These are phyloP conservation scores for Amazona vittata DNA, from an alignment of 2,113 vertebrate species.

Conservation along the genomic window DNA sequence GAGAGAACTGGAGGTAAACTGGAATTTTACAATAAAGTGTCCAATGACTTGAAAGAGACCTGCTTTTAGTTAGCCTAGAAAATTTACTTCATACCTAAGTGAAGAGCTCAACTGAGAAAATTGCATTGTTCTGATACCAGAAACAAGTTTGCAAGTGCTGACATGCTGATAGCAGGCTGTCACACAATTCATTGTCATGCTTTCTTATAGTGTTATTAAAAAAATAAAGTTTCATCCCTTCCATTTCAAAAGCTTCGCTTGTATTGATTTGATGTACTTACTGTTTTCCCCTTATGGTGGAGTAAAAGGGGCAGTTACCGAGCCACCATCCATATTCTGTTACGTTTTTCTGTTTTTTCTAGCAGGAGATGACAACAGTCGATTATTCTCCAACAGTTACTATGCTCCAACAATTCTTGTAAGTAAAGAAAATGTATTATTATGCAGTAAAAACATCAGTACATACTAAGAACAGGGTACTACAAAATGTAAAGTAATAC, in stretches of 20 bases:
- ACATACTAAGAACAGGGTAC: neutral
- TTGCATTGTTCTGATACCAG: neutral
- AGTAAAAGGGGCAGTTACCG: neutral
- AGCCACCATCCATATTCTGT: neutral
- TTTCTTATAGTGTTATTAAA: neutral
- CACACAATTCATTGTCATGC: neutral
- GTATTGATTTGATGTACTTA: neutral
- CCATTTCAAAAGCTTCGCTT: neutral
- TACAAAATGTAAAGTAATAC: neutral
- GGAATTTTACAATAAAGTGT: neutral
- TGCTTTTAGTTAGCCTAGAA: neutral
- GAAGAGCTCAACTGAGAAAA: neutral
- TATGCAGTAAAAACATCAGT: neutral
- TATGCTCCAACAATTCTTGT: neutral
- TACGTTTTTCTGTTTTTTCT: neutral
- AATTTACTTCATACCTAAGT: neutral
- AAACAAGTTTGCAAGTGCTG: neutral
- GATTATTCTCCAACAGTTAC: neutral
- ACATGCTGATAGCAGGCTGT: neutral
- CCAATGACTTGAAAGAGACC: neutral
- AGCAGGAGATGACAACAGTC: neutral
- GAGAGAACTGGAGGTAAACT: neutral
- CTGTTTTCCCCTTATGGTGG: neutral
- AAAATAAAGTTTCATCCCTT: neutral
- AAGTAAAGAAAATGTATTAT: neutral